Conservation (phyloP, 2,797 vertebrate species). For the Loris lydekkerianus region DNA sequence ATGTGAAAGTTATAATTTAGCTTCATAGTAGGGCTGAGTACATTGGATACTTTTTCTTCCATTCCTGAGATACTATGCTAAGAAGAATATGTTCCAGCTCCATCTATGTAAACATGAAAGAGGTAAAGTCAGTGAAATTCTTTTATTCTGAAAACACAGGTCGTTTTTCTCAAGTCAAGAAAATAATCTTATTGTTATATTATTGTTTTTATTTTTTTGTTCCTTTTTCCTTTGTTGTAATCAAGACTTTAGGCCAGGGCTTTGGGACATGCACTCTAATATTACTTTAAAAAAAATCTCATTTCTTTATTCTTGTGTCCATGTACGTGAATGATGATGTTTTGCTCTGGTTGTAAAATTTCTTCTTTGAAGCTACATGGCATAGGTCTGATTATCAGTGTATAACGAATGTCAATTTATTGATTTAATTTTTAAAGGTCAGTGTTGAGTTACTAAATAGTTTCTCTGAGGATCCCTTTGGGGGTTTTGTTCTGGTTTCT, state of each 20-base stretch:
- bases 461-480: not conserved
- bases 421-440: not conserved
- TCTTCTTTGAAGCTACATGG: not conserved
- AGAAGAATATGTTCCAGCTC: too few species aligned
- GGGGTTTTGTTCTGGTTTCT: not conserved
- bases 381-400: not conserved
- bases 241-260: not conserved
- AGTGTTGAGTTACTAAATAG: not conserved
- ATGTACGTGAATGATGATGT: not conserved
- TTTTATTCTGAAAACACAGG: not conserved
- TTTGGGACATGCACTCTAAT: not conserved
- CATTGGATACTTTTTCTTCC: too few species aligned
- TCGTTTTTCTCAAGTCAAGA: not conserved
- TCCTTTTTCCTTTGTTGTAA: not conserved
- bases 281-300: not conserved
- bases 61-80: too few species aligned
- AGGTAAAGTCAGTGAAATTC: not conserved
- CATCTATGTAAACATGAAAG: too few species aligned
- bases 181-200: not conserved
- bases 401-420: not conserved
- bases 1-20: too few species aligned
- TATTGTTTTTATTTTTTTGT: not conserved
- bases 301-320: not conserved
- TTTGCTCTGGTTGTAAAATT: not conserved
- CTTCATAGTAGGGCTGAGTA: too few species aligned